Evolutionary conservation across 2,113 vertebrate genomes (phyloP).

Genomic region (Mugil cephalus): DNA sequence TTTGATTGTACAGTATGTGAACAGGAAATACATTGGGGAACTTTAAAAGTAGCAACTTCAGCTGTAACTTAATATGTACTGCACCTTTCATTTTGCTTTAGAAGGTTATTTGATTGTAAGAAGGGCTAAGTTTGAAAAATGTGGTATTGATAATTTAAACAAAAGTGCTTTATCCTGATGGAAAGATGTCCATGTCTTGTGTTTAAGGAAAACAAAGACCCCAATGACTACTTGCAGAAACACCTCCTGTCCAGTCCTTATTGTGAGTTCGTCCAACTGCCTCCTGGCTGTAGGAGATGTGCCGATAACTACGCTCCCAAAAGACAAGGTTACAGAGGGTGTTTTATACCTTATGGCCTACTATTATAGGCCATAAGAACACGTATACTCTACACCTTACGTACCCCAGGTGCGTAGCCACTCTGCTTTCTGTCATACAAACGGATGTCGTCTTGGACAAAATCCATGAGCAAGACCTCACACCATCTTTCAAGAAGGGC

Average conservation of each 20-base stretch:
- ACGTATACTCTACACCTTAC: constrained; percentile 48
- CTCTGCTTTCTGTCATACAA: constrained; percentile 56
- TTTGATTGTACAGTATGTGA: too few relatives aligned
- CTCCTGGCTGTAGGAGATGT: constrained; percentile 42
- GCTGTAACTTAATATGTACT: too few relatives aligned
- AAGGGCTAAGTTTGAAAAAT: too few relatives aligned
- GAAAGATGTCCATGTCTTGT: constrained; percentile 37
- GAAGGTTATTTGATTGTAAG: too few relatives aligned
- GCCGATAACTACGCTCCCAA: constrained; percentile 18
- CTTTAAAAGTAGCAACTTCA: too few relatives aligned
- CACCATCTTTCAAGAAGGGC: too few relatives aligned
- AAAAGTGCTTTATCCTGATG: constrained; percentile 35
- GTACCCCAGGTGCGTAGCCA: constrained; percentile 49
- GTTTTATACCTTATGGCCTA: constrained; percentile 55
- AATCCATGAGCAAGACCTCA: too few relatives aligned
- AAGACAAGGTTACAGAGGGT: constrained; percentile 31
- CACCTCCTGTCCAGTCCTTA: constrained; percentile 42
- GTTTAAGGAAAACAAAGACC: constrained; percentile 41
- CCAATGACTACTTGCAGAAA: constrained; percentile 41
- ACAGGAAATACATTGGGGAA: too few relatives aligned
- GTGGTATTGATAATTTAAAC: too few relatives aligned
- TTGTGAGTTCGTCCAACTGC: constrained; percentile 31
- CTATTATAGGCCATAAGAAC: too few relatives aligned
- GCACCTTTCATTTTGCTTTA: too few relatives aligned
- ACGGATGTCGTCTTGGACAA: too few relatives aligned